Percentiles rank a stretch among this genome's conserved stretches.
Conservation (phyloP, 2,797 vertebrate genomes). For the Siniperca undulata region DNA sequence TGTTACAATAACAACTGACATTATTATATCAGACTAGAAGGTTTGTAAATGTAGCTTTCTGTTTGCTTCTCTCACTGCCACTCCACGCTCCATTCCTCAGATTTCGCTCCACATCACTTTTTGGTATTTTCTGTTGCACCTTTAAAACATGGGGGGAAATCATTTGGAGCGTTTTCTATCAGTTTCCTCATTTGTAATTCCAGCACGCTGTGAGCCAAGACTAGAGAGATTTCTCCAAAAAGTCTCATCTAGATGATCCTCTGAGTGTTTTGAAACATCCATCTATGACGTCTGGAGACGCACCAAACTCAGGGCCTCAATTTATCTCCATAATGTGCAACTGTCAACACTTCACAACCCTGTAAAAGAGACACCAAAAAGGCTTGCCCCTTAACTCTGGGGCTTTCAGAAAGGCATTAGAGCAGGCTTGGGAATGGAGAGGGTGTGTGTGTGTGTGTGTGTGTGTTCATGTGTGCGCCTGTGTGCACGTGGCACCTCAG, state of each 20-base stretch:
- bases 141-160: slow-evolving; percentile 10
- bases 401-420: slow-evolving; percentile 58
- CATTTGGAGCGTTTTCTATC: slow-evolving; percentile 35
- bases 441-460: neutral
- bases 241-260: slow-evolving; percentile 49
- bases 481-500: slow-evolving; percentile 32
- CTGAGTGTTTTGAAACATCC: slow-evolving; percentile 57
- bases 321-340: slow-evolving; percentile 75
- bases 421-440: slow-evolving; percentile 27
- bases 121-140: slow-evolving; percentile 18
- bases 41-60: slow-evolving; percentile 18
- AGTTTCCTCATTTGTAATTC: slow-evolving; percentile 46
- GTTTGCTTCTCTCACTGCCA: neutral
- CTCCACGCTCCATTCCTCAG: neutral
- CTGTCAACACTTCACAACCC: slow-evolving; percentile 72
- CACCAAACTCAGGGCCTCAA: slow-evolving; percentile 55
- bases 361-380: slow-evolving; percentile 63
- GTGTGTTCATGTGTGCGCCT: slow-evolving; percentile 11
- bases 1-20: slow-evolving; percentile 16
- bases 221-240: slow-evolving; percentile 26
- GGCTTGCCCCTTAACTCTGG: slow-evolving; percentile 41
- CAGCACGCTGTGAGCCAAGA: slow-evolving; percentile 17
- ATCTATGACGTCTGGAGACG: slow-evolving; percentile 48
- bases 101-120: neutral
- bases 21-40: slow-evolving; percentile 19